Base-by-base conservation (phyloP, 2,113 vertebrate species). In the Dipodomys spectabilis region DNA sequence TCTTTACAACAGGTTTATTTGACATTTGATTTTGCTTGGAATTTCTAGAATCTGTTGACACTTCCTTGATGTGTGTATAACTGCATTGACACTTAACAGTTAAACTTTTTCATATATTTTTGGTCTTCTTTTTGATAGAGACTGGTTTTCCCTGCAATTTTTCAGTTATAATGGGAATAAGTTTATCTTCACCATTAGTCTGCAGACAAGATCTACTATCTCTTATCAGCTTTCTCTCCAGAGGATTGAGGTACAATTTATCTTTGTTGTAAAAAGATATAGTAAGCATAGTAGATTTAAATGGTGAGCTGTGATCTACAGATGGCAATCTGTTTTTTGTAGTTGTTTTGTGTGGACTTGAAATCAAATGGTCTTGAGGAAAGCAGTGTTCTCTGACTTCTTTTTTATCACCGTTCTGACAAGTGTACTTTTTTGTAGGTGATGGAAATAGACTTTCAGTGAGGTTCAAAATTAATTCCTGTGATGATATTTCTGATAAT, bases 181-280 rank as follows among this genome's bases (percentile, higher is more conserved):
- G 84, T 15, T 94, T 75, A 11, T 83, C 57, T 79, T 90, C 68
- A 88, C 13, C 78, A 69, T 95, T 92, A 73, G 45, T 82, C 89
- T 92, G 95, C 67, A 81, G 74, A 18, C 39, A 62, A 49, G 69
- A 0, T 35, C 2, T 32, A 83, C 68, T 96, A 53, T 97, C 95
- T 15, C 97, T 98, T 32, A 99, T 73, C 1, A 98, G 82, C 81
- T 99, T 99, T 93, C 99, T 98, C 94, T 99, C 99, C 0, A 99
- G 87, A 0, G 98, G 98, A 5, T 98, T 99, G 23, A 99, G 98
- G 75, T 99, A 99, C 1, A 79, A 13, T 88, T 98, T 99, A 60
- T 98, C 96, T 93, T 98, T 98, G 95, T 98, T 98, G 30, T 99
- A 99, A 97, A 99, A 99, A 23, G 98, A 98, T 73, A 82, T 90